Evolutionary conservation across 2,888 invertebrate species (phyloP).

Genomic region (Drepana falcataria): DNA sequence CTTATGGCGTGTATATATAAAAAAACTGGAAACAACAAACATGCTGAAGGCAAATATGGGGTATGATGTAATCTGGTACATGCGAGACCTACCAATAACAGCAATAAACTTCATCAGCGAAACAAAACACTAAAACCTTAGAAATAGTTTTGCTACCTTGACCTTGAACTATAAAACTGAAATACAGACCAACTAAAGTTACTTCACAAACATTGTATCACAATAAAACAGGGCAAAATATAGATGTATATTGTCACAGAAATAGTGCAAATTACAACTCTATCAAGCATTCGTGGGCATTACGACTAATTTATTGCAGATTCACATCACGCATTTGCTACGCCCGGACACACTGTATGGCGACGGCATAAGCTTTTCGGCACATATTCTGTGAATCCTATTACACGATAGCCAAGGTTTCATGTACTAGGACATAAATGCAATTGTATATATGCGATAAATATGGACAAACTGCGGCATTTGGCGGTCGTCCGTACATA

Average conservation of each 20-base stretch:
- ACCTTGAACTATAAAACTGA: background rate
- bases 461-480: conserved; percentile 28
- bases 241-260: background rate
- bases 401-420: conserved; percentile 28
- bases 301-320: conserved; percentile 11
- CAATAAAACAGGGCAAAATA: conserved; percentile 2
- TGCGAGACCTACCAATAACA: too few species aligned
- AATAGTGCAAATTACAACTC: background rate
- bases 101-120: too few species aligned
- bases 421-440: conserved; percentile 33
- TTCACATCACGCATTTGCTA: conserved; percentile 26
- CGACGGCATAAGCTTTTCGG: conserved; percentile 36
- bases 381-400: conserved; percentile 13
- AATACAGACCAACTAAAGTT: background rate
- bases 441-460: conserved; percentile 30
- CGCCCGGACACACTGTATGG: conserved; percentile 23
- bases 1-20: too few species aligned
- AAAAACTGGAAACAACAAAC: too few species aligned
- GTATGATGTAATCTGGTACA: too few species aligned
- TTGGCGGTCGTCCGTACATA: conserved; percentile 17
- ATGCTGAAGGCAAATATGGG: too few species aligned
- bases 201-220: background rate
- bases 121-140: background rate
- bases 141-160: conserved; percentile 1
- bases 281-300: background rate